phyloP scores from a whole-genome alignment of 2,888 invertebrate genomes.

The Tethea ocularis region DNA sequence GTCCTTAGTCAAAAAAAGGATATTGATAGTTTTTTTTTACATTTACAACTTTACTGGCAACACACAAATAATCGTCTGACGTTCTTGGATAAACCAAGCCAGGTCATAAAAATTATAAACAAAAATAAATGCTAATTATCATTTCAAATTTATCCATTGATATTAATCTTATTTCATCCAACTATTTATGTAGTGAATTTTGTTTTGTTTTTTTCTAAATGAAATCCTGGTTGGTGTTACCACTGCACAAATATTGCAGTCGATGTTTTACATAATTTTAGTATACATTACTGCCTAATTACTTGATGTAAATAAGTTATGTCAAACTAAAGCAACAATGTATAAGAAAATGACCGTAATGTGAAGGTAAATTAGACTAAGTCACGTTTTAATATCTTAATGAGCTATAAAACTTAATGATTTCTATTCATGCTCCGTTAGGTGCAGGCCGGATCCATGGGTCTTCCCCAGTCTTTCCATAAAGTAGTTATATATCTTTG shows the following conservation, averaged over 20 bases:
- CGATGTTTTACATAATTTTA: background rate
- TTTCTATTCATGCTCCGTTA: conserved; percentile 12
- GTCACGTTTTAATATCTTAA: conserved; percentile 17
- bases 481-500: background rate
- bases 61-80: background rate
- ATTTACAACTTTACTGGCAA: background rate
- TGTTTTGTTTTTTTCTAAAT: background rate
- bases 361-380: background rate
- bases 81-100: background rate
- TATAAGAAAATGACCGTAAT: background rate
- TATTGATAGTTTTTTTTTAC: too few relatives aligned
- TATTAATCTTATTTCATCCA: background rate
- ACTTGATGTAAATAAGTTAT: background rate
- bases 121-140: background rate
- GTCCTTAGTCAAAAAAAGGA: too few relatives aligned
- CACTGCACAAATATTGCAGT: background rate
- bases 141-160: background rate
- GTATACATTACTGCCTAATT: background rate
- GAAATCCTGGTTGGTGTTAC: background rate
- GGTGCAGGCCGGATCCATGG: conserved; percentile 5
- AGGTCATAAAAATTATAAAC: background rate
- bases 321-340: background rate
- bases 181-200: background rate
- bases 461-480: background rate
- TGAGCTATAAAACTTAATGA: conserved; percentile 30